Base-by-base conservation (phyloP, 2,797 vertebrate genomes). In the Pipistrellus pipistrellus region DNA sequence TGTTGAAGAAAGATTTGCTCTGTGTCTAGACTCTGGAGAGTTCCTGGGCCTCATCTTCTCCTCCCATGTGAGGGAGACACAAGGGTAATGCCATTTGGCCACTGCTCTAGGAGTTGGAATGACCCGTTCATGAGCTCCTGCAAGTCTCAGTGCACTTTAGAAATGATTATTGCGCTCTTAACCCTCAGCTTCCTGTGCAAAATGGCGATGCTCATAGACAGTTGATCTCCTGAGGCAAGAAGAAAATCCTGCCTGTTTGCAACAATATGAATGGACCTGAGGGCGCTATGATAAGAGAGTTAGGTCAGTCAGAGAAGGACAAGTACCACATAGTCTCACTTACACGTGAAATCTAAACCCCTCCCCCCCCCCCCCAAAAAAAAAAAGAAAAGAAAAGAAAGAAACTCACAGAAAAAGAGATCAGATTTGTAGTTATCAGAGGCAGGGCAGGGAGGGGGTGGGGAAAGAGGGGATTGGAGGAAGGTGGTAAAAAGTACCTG, bases 1-100 rank as follows among this genome's bases (percentile, higher is more conserved):
- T 48, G 51, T 46, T 85, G 30, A 84, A 77, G 59, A 55, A 85
- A 85, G 62, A 77, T 77, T 77, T 77, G 81, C 17, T 90, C 41
- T 35, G 35, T 55, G 35, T 91, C 46, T 84, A 84, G 71, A 55
- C 46, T 72, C 77, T 69, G 62, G 62, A 78, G 62, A 77, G 30
- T 55, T 85, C 81, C 30, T 66, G 71, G 71, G 90, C 21, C 77
- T 85, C 73, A 30, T 85, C 5, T 69, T 59, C 46, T 69, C 30
- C 38, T 85, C 55, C 13, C 64, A 71, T 12, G n/a, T 14, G 64
- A 92, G 53, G 73, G 64, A 85, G 53, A 86, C 51, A 71, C 53
- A 59, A 59, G 64, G 38, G 53, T 59, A 78, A 38, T 71, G 57
- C 64, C 25, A 59, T 12, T 62, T 78, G 53, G 48, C 30, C 48